phyloP scores from a whole-genome alignment of 2,888 invertebrate genomes.

The Orthosia gothica region DNA sequence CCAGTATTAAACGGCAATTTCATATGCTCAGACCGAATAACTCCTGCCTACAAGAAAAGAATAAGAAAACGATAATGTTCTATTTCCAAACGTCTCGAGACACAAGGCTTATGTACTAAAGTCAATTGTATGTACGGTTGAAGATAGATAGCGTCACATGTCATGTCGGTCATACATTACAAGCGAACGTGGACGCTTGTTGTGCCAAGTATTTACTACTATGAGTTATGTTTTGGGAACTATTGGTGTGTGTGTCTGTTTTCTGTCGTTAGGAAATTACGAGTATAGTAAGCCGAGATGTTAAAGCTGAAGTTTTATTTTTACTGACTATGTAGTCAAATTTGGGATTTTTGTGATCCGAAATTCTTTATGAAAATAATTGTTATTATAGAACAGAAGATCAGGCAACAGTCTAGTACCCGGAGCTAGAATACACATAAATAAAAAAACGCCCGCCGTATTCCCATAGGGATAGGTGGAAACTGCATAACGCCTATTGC shows the following conservation, averaged over 20 bases:
- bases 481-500: too few relatives aligned
- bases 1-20: too few relatives aligned
- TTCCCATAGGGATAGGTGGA: too few relatives aligned
- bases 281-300: not conserved
- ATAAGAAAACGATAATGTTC: not conserved
- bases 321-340: too few relatives aligned
- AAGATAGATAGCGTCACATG: conserved; percentile 40
- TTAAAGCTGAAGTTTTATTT: not conserved
- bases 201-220: conserved; percentile 53
- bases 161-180: conserved; percentile 43
- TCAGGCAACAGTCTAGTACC: too few relatives aligned
- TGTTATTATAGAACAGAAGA: too few relatives aligned
- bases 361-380: not conserved
- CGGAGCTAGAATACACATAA: too few relatives aligned
- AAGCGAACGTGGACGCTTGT: conserved; percentile 36
- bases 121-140: conserved; percentile 32
- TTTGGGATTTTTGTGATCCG: not conserved
- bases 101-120: conserved; percentile 14
- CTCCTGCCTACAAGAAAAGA: not conserved
- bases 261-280: conserved; percentile 1
- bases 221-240: conserved; percentile 40
- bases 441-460: too few relatives aligned
- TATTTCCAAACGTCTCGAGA: not conserved
- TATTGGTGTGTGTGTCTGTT: not conserved
- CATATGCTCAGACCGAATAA: too few relatives aligned